Evolutionary conservation across 2,888 invertebrate species (phyloP), one percentile per base, ranked within the genome.

Genomic region (Tanaodytes sp.): DNA sequence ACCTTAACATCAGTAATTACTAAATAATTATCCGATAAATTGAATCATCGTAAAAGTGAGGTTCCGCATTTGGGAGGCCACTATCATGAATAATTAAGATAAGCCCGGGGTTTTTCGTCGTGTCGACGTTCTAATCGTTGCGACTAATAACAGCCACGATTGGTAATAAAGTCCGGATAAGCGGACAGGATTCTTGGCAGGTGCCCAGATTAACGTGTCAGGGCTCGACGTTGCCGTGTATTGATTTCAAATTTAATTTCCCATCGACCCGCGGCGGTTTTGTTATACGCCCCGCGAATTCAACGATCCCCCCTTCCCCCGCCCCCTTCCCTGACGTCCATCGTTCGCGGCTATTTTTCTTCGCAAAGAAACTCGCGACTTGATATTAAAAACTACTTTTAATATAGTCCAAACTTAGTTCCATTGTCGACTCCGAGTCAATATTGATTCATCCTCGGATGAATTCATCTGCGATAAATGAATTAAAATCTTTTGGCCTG

Each of bases 141-240:
- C 36, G 11, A n/a, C 37, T 19, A 42, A 43, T 54, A 54, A 48
- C 58, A 20, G 37, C 45, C 27, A 33, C 48, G 67, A 67, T 61
- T 51, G 55, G 55, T 42, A 48, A 37, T 6, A 12, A 39, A 62
- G 42, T 33, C 45, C 5, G 49, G 64, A 57, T 61, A 67, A 67
- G 61, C 67, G 51, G 61, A 61, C 55, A 61, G 55, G 61, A 57
- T 57, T 61, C 67, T 51, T 67, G 61, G 67, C 61, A 67, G 67
- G 67, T 67, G 55, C 61, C 67, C 67, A 67, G 67, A 61, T 67
- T 61, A 67, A 61, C 67, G 61, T 67, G 67, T 67, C 67, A 67
- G 45, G n/a, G n/a, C 36, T 45, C 55, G 61, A 61, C 46, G 61
- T 55, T 51, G 54, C 23, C 23, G 39, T 57, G 45, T 61, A 67